Percentiles rank a stretch among this genome's conserved stretches.
These are phyloP conservation scores for Cantharis flavilabris DNA, from an alignment of 2,888 invertebrate species.

Conservation along the genomic window DNA sequence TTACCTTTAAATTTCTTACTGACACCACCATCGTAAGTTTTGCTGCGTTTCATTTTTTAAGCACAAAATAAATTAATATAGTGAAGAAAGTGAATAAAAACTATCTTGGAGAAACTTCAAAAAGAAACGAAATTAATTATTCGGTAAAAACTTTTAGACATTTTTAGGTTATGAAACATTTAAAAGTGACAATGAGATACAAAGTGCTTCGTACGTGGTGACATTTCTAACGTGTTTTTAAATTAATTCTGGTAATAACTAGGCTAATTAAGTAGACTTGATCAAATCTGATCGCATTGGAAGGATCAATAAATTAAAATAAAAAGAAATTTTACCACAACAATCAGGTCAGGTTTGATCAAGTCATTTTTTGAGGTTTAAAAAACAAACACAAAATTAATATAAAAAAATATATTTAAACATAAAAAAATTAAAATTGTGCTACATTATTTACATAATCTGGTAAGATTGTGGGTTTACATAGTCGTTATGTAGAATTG, in stretches of 20 bases:
- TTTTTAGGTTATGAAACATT: not conserved
- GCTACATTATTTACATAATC: not conserved
- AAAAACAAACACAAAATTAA: not conserved
- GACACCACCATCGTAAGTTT: not conserved
- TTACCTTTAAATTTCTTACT: slow-evolving; percentile 42
- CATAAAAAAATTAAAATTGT: not conserved
- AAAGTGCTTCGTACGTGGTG: not conserved
- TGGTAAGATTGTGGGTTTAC: not conserved
- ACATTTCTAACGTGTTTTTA: no score
- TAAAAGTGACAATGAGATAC: not conserved
- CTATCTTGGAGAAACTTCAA: not conserved
- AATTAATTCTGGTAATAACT: no score
- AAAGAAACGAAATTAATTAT: not conserved
- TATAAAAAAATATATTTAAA: not conserved
- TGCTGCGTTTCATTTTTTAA: not conserved
- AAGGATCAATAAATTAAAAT: no score
- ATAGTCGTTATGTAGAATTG: not conserved
- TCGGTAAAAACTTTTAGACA: not conserved
- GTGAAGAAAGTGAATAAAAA: not conserved
- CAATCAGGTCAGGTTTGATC: no score
- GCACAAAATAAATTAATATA: not conserved
- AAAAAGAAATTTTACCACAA: no score
- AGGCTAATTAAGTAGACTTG: no score
- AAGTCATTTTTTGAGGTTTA: no score
- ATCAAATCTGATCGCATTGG: no score